A percentile compares a stretch with the other conserved stretches of the same genome.
These are phyloP conservation scores for Laticauda colubrina DNA, from an alignment of 2,113 vertebrate species.

Conservation along the genomic window DNA sequence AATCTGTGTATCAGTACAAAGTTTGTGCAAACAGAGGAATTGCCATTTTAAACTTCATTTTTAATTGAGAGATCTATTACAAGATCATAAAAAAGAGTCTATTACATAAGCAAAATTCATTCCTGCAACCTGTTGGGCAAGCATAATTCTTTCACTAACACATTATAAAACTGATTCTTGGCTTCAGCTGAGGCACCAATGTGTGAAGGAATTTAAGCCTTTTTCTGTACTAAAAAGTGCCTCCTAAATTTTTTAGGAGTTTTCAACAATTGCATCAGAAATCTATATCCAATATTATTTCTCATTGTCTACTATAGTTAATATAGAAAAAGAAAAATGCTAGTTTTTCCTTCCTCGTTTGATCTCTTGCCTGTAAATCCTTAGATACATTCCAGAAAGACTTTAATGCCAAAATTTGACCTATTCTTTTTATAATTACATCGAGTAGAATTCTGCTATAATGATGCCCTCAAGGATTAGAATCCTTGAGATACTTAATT, in stretches of 20 bases:
- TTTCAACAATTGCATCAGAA: background rate
- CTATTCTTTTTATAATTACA: constrained; percentile 46
- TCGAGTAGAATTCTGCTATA: background rate
- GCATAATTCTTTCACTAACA: background rate
- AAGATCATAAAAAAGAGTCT: background rate
- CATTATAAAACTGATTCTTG: background rate
- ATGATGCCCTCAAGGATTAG: constrained; percentile 8
- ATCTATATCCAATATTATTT: background rate
- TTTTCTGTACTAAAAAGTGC: background rate
- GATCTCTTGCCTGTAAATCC: constrained; percentile 21
- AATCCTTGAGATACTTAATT: constrained; percentile 18
- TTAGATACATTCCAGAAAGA: constrained; percentile 30
- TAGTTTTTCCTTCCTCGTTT: background rate
- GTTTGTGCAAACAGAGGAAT: background rate
- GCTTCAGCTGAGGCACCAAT: background rate
- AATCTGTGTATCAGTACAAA: background rate
- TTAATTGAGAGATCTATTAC: background rate
- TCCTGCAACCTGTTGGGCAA: background rate
- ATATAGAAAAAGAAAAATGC: background rate
- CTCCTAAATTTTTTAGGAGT: background rate
- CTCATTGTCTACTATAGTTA: rapidly evolving
- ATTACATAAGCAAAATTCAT: background rate
- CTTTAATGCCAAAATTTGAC: constrained; percentile 48
- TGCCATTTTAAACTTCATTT: background rate
- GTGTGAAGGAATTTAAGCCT: background rate